These are phyloP conservation scores for Scyliorhinus canicula DNA, from an alignment of 2,797 vertebrate species.

Conservation along the genomic window DNA sequence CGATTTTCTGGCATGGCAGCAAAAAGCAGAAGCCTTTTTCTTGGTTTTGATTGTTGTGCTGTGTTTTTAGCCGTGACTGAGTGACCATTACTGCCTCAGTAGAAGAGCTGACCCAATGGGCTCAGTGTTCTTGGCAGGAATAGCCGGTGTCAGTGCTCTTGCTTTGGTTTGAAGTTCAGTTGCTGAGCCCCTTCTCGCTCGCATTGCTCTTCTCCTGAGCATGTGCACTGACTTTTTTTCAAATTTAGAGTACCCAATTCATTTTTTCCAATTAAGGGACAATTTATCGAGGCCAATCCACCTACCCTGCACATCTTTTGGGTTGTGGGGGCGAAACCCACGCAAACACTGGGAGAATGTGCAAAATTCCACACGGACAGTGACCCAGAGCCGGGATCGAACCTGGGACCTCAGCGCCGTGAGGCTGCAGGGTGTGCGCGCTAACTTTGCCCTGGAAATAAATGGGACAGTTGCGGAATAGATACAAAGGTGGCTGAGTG, in stretches of 20 bases:
- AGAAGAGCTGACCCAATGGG: not conserved
- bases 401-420: too few relatives aligned
- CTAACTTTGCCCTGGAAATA: not conserved
- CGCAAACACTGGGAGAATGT: too few relatives aligned
- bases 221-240: too few relatives aligned
- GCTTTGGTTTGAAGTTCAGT: not conserved
- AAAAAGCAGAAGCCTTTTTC: conserved; percentile 1
- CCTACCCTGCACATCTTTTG: too few relatives aligned
- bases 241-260: too few relatives aligned
- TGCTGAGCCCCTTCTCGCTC: not conserved
- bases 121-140: not conserved
- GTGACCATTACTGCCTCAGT: not conserved
- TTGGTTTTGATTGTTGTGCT: not conserved
- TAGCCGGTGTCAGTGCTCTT: not conserved
- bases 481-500: not conserved
- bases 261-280: too few relatives aligned
- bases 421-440: too few relatives aligned
- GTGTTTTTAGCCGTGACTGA: not conserved
- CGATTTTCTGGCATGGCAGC: not conserved
- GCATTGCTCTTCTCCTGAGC: not conserved
- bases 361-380: too few relatives aligned
- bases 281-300: too few relatives aligned
- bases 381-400: too few relatives aligned
- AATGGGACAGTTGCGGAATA: too few relatives aligned
- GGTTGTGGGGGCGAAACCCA: too few relatives aligned